These are phyloP conservation scores for Hipparchia sbordonii DNA, from an alignment of 2,888 invertebrate species.

Conservation along the genomic window DNA sequence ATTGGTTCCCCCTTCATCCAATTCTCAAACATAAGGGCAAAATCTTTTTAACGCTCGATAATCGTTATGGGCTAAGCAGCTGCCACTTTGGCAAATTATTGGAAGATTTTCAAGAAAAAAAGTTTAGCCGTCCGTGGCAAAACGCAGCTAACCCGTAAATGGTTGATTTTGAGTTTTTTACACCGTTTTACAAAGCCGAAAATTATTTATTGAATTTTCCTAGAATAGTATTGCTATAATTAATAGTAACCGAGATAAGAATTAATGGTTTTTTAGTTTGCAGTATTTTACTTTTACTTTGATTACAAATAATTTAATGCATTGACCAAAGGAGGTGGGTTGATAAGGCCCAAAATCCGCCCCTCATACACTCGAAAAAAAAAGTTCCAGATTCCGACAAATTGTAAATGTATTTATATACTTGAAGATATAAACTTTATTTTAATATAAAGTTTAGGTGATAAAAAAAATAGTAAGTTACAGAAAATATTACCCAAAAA, in stretches of 20 bases:
- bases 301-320: neutral
- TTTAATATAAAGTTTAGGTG: too few relatives aligned
- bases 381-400: too few relatives aligned
- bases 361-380: too few relatives aligned
- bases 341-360: too few relatives aligned
- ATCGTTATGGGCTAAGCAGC: constrained; percentile 78
- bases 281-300: too few relatives aligned
- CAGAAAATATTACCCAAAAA: too few relatives aligned
- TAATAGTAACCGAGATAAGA: neutral
- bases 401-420: too few relatives aligned
- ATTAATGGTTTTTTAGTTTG: neutral
- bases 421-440: too few relatives aligned
- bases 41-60: constrained; percentile 75
- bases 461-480: too few relatives aligned
- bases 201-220: neutral
- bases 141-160: neutral
- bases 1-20: constrained; percentile 40
- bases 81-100: constrained; percentile 82
- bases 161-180: neutral
- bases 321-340: too few relatives aligned
- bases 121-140: constrained; percentile 45
- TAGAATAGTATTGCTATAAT: too few relatives aligned
- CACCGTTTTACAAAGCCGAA: neutral
- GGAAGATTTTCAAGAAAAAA: constrained; percentile 72
- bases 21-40: constrained; percentile 49